These are phyloP conservation scores for Gerris buenoi DNA, from an alignment of 1,140 invertebrate species.

Conservation along the genomic window DNA sequence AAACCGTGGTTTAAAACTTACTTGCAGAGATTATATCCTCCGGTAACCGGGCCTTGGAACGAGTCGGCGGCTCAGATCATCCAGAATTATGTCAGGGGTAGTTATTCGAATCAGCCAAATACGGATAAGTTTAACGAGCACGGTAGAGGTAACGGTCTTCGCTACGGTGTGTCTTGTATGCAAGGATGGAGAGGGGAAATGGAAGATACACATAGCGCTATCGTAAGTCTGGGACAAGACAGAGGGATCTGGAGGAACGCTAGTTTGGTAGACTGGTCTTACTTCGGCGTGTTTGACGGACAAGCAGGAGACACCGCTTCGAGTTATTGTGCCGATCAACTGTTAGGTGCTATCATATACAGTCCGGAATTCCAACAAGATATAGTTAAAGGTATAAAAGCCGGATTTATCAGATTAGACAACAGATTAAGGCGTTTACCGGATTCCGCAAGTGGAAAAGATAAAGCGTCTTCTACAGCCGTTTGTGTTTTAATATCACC, in stretches of 20 bases:
- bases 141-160: constrained; percentile 70
- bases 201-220: constrained; percentile 93
- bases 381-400: constrained; percentile 69
- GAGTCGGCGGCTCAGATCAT: not conserved
- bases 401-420: constrained; percentile 76
- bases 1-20: too few relatives aligned
- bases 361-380: constrained; percentile 68
- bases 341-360: constrained; percentile 70
- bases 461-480: constrained; percentile 92
- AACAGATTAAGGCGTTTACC: constrained; percentile 77
- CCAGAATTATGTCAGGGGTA: constrained; percentile 56
- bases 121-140: constrained; percentile 93
- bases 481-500: constrained; percentile 90
- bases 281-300: constrained; percentile 98
- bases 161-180: constrained; percentile 88
- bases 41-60: not conserved
- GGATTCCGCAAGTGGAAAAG: constrained; percentile 68
- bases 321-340: constrained; percentile 80
- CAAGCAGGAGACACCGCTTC: constrained; percentile 89
- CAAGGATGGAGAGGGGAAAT: constrained; percentile 97
- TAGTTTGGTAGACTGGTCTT: constrained; percentile 80
- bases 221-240: constrained; percentile 39
- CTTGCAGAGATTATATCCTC: too few relatives aligned
- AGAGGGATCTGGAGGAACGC: not conserved
- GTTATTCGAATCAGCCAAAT: constrained; percentile 96